phyloP scores from a whole-genome alignment of 2,797 vertebrate species.

The Sebastes nivosus region DNA sequence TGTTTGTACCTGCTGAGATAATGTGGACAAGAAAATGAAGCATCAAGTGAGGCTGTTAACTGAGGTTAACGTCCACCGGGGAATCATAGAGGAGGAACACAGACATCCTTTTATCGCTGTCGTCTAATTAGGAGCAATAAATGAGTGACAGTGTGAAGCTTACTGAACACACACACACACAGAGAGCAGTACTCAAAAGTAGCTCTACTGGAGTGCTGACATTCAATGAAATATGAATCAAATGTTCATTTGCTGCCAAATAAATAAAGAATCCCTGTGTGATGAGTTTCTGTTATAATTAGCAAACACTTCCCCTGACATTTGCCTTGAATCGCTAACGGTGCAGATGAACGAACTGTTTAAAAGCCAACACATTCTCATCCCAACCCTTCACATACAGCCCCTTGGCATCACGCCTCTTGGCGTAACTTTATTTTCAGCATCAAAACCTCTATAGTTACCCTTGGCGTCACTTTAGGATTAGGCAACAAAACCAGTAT shows the following conservation, averaged over 20 bases:
- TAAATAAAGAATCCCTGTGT: not conserved
- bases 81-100: not conserved
- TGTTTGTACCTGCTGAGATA: slow-evolving; percentile 36
- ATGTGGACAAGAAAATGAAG: not conserved
- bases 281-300: not conserved
- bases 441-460: too few species aligned
- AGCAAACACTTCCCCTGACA: not conserved
- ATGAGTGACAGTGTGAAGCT: not conserved
- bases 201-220: not conserved
- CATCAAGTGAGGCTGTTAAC: slow-evolving; percentile 24
- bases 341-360: not conserved
- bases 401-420: too few species aligned
- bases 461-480: not conserved
- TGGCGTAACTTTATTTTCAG: not conserved
- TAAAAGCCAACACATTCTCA: not conserved
- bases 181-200: not conserved
- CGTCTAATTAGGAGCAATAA: slow-evolving; percentile 18
- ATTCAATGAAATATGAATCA: slow-evolving; percentile 18
- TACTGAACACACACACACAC: not conserved
- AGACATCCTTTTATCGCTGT: not conserved
- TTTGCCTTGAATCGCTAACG: not conserved
- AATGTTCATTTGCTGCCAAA: not conserved
- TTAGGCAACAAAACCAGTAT: not conserved
- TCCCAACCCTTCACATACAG: not conserved
- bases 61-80: not conserved